phyloP scores from a whole-genome alignment of 2,797 vertebrate species.

The Eutrigla gurnardus region DNA sequence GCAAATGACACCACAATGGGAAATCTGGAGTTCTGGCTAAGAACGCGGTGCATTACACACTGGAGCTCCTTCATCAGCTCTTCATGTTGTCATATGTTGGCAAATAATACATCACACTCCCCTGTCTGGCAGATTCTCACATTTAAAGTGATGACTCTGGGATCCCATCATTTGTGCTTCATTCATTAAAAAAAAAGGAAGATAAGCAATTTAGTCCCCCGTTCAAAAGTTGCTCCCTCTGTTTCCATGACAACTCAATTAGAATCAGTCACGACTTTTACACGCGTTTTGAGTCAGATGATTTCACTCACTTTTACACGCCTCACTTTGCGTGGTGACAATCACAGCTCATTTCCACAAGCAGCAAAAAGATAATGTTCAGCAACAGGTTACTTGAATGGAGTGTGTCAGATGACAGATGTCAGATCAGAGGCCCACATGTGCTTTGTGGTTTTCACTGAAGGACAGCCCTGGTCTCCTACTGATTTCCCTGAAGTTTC shows the following conservation, averaged over 20 bases:
- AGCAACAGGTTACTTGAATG: slow-evolving; percentile 11
- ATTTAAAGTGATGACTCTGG: not conserved
- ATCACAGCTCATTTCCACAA: slow-evolving; percentile 30
- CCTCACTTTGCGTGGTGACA: slow-evolving; percentile 39
- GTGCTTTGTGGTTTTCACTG: slow-evolving; percentile 16
- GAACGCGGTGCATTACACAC: too few species aligned
- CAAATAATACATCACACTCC: not conserved
- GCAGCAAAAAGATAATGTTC: slow-evolving; percentile 3
- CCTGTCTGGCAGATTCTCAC: not conserved
- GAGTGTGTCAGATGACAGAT: slow-evolving; percentile 24
- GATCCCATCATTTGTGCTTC: slow-evolving; percentile 1
- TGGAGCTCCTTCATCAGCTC: too few species aligned
- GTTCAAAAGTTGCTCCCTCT: slow-evolving; percentile 9
- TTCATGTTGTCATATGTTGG: not conserved
- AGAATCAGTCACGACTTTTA: slow-evolving; percentile 61
- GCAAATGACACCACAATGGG: too few species aligned
- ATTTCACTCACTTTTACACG: slow-evolving; percentile 38
- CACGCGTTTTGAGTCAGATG: slow-evolving; percentile 44
- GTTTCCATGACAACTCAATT: slow-evolving; percentile 63
- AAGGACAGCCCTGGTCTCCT: slow-evolving; percentile 20
- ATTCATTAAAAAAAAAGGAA: not conserved
- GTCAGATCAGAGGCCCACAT: slow-evolving; percentile 27
- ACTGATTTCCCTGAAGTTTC: slow-evolving; percentile 38
- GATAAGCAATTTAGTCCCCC: too few species aligned
- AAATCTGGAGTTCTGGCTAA: not conserved